Evolutionary conservation across 2,113 vertebrate species (phyloP), one percentile per base, ranked within the genome.

Genomic region (Caranx melampygus): DNA sequence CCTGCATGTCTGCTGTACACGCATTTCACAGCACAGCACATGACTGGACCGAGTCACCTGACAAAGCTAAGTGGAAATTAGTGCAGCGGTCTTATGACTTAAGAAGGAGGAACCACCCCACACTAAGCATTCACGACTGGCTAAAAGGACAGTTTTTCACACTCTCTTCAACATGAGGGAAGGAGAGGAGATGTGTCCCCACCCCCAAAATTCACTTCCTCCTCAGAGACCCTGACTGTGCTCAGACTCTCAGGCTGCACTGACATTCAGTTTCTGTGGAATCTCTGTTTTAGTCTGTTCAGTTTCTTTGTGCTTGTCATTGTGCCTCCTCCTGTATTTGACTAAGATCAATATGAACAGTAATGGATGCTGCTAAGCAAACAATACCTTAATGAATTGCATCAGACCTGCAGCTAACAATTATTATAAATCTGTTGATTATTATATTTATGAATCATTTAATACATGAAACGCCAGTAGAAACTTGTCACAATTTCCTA

Each of bases 81-180:
- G 62, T 91, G 83, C 87, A 70, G 51, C 8, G 0, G 91, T 93
- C 94, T 94, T 78, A 88, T 94, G 94, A 95, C 92, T 75, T 78
- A 85, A 33, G 40, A 59, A 85, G 83, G 66, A 91, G 88, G 76
- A 85, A 84, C 62, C 42, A 64, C 58, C 47, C 42, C 13, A 3
- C 63, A 64, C 40, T 61, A 88, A 64, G 75, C 62, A 67, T 65
- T 85, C 26, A 78, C 49, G 63, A 26, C 26, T 26, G 26, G 26
- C 26, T 26, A 26, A 26, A 1, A 26, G 26, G 26, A 26, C 26
- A 26, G 26, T 26, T 26, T 26, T 66, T 70, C 2, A 31, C 21
- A 74, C 35, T 18, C 26, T 75, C n/a, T 44, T 40, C 12, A 37
- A 20, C 10, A 2, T 55, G 20, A 68, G 60, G 12, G 71, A 55